Percentiles rank a stretch among this genome's conserved stretches.
Conservation (phyloP, 2,113 vertebrate species). For the Lagopus leucura region DNA sequence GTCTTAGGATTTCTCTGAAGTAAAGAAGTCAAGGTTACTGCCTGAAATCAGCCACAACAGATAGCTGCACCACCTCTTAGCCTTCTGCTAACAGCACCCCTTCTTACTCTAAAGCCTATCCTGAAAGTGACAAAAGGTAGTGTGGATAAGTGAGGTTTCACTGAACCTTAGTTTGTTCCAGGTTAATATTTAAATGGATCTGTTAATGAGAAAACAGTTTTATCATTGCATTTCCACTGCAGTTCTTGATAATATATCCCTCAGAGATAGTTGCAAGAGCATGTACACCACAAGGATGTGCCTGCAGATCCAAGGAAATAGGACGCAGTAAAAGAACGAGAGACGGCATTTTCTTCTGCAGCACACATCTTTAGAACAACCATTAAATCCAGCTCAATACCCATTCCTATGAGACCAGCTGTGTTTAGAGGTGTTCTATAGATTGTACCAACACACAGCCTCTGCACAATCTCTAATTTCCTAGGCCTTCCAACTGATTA, state of each 20-base stretch:
- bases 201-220: not conserved
- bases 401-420: too few relatives aligned
- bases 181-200: not conserved
- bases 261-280: not conserved
- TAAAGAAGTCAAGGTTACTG: not conserved
- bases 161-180: not conserved
- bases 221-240: not conserved
- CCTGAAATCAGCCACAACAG: not conserved
- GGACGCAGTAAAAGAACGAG: not conserved
- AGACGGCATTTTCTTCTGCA: not conserved
- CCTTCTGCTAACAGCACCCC: not conserved
- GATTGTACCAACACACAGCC: not conserved
- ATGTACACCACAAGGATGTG: not conserved
- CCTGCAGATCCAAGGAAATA: not conserved
- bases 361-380: not conserved
- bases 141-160: not conserved
- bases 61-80: not conserved
- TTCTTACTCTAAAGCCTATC: not conserved
- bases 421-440: not conserved
- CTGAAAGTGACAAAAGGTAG: not conserved
- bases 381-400: not conserved
- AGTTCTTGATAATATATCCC: not conserved
- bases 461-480: not conserved
- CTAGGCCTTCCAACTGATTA: not conserved
- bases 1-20: not conserved